Evolutionary conservation across 2,113 vertebrate species (phyloP), one percentile per base, ranked within the genome.

Genomic region (Stegostoma tigrinum): DNA sequence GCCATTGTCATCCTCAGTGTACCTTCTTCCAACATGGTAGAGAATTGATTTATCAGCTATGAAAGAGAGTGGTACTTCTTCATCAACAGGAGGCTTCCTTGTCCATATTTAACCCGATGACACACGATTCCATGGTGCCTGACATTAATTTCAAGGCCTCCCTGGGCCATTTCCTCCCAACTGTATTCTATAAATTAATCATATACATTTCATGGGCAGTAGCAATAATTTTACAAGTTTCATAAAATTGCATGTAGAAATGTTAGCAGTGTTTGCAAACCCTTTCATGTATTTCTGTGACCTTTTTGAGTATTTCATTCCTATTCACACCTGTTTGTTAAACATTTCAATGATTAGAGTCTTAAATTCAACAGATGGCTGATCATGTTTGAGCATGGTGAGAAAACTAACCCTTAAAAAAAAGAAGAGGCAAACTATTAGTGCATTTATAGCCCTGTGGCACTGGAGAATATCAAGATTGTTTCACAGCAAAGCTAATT

Each of bases 401-500:
- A 42, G 93, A 72, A 95, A 72, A 3, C 14, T 72, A 68, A 45
- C 52, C 34, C 67, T 95, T 48, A 52, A 72, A 72, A 72, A 72
- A 95, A 14, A 48, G 21, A 38, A 91, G 55, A 91, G 55, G 55
- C 89, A 91, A 91, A 64, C 30, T 91, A 64, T 5, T 38, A 8
- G 15, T 66, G 89, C 5, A 17, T 91, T 91, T 94, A 68, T 72
- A 72, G 23, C 23, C 17, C 38, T 27, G 23, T 48, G 94, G 24
- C 10, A 30, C 23, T 75, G 24, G 23, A 70, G 68, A 61, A 72
- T 72, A 42, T 34, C 42, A 72, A 67, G 6, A 19, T 30, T 90
- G 87, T 61, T 90, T 70, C 91, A 94, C 91, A 27, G 91, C 21
- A 19, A 94, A 94, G 64, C n/a, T 27, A 70, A 68, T 70, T 94